Evolutionary conservation across 1,140 invertebrate species (phyloP).

Genomic region (Mamestra configurata): DNA sequence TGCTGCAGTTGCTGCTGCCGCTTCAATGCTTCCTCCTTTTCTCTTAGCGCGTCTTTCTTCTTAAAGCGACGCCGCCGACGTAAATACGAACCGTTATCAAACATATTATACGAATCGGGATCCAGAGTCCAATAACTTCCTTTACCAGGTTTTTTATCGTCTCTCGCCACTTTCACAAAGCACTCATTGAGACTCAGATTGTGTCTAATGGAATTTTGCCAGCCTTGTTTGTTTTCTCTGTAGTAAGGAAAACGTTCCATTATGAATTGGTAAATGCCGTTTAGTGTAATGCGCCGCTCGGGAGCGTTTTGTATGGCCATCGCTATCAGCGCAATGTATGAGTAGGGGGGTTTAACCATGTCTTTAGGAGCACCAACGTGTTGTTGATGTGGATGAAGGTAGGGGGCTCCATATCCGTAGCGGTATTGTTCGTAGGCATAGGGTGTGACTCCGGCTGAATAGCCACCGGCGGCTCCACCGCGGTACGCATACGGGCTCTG

Average conservation of each 20-base stretch:
- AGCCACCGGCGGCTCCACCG: conserved; percentile 81
- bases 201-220: conserved; percentile 98
- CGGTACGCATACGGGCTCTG: conserved; percentile 92
- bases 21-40: conserved; percentile 96
- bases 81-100: conserved; percentile 98
- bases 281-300: conserved; percentile 98
- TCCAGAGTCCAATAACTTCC: conserved; percentile 99
- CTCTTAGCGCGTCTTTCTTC: conserved; percentile 96
- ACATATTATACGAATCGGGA: conserved; percentile 99
- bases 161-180: conserved; percentile 97
- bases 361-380: conserved; percentile 92
- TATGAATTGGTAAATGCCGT: conserved; percentile 99
- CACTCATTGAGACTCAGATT: conserved; percentile 99
- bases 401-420: conserved; percentile 91
- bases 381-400: conserved; percentile 91
- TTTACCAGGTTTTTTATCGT: conserved; percentile 98
- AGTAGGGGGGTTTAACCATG: conserved; percentile 99
- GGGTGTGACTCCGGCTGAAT: conserved; percentile 87
- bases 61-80: conserved; percentile 97
- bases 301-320: conserved; percentile 99
- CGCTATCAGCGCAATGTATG: conserved; percentile 99
- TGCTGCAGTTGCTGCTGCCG: conserved; percentile 90
- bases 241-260: conserved; percentile 99
- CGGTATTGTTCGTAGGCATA: conserved; percentile 93
- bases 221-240: conserved; percentile 98